phyloP scores from a whole-genome alignment of 2,113 vertebrate species.

The Sebastes schlegelii region DNA sequence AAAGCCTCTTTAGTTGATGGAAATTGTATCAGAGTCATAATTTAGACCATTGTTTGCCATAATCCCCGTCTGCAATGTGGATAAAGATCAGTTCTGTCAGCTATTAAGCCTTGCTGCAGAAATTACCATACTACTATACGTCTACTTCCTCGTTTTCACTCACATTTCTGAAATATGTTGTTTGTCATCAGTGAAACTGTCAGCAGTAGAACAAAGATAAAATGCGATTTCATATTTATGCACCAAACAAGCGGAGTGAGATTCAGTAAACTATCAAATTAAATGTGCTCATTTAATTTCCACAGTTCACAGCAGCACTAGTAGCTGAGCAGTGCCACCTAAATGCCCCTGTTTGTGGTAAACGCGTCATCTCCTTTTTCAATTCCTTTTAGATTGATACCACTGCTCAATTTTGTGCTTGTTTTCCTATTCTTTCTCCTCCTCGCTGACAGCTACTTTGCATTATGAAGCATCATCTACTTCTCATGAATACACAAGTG shows the following conservation, averaged over 20 bases:
- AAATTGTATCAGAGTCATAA: background rate
- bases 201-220: slow-evolving; percentile 5
- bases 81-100: background rate
- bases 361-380: slow-evolving; percentile 18
- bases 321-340: slow-evolving; percentile 5
- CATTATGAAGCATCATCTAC: slow-evolving; percentile 29
- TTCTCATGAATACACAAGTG: slow-evolving; percentile 41
- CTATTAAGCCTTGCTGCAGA: background rate
- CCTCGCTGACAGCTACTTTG: slow-evolving; percentile 38
- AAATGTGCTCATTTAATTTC: slow-evolving; percentile 45
- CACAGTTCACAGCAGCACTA: slow-evolving; percentile 27
- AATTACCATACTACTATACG: slow-evolving; percentile 1
- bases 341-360: slow-evolving; percentile 29
- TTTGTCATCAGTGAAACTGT: slow-evolving; percentile 29
- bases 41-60: background rate
- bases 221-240: slow-evolving; percentile 33
- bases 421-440: background rate
- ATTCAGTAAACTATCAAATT: slow-evolving; percentile 33
- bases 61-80: background rate
- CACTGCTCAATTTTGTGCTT: background rate
- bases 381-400: slow-evolving; percentile 20
- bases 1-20: background rate
- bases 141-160: background rate
- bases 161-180: slow-evolving; percentile 18
- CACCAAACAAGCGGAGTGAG: slow-evolving; percentile 17